These are phyloP conservation scores for Columba livia DNA, from an alignment of 2,113 vertebrate species.

Conservation along the genomic window DNA sequence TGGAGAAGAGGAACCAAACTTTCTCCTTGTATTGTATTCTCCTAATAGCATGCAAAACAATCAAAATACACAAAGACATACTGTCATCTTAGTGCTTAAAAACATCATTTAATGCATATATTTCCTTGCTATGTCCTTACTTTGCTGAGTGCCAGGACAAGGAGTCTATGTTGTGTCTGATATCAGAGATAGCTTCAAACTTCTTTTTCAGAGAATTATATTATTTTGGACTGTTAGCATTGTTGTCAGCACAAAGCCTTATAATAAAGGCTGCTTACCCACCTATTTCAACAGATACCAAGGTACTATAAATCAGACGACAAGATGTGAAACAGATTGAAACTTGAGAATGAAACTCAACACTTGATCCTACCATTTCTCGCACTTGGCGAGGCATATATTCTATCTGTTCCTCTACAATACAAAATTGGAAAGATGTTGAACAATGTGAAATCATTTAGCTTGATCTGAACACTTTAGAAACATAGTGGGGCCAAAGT, in stretches of 20 bases:
- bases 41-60: background rate
- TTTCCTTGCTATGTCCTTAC: background rate
- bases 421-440: constrained; percentile 31
- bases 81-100: background rate
- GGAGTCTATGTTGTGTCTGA: background rate
- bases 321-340: constrained; percentile 34
- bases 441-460: constrained; percentile 42
- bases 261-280: constrained; percentile 33
- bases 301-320: background rate
- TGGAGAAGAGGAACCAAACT: background rate
- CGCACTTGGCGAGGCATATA: constrained; percentile 9
- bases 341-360: constrained; percentile 25
- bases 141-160: background rate
- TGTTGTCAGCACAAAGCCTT: background rate
- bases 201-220: background rate
- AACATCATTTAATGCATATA: background rate
- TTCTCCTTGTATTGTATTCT: background rate
- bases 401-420: background rate
- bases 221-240: constrained; percentile 10
- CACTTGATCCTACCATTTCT: constrained; percentile 53
- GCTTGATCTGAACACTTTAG: background rate
- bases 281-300: constrained; percentile 12
- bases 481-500: background rate
- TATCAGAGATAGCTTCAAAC: background rate
- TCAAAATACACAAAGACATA: background rate